Conservation (phyloP, 2,888 invertebrate genomes). For the Leptinotarsa juncta region DNA sequence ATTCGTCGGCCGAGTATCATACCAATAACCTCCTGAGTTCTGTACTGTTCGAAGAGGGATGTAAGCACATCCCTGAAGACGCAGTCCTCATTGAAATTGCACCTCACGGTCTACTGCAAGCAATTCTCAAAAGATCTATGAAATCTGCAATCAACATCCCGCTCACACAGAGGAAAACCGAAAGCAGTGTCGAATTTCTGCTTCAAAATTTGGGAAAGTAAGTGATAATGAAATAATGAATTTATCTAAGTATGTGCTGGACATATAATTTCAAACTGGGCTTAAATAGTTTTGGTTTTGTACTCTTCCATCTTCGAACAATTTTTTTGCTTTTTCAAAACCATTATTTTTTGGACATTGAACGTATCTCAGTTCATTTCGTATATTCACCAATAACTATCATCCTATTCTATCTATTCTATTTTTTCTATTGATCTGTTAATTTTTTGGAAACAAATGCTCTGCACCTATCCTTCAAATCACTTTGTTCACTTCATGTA, state of each 20-base stretch:
- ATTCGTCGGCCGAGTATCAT: slow-evolving; percentile 75
- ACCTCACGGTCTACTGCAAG: slow-evolving; percentile 89
- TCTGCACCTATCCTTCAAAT: neutral
- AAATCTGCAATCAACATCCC: slow-evolving; percentile 78
- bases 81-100: slow-evolving; percentile 90
- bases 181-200: slow-evolving; percentile 73
- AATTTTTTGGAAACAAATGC: no score
- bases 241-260: no score
- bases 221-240: slow-evolving; percentile 46
- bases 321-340: no score
- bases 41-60: slow-evolving; percentile 85
- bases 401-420: no score
- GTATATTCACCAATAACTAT: no score
- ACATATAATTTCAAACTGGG: no score
- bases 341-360: no score
- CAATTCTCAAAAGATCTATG: slow-evolving; percentile 84
- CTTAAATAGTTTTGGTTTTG: no score
- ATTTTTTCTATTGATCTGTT: no score
- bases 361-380: no score
- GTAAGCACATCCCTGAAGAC: slow-evolving; percentile 81
- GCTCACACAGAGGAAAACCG: slow-evolving; percentile 78
- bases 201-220: slow-evolving; percentile 76
- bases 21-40: slow-evolving; percentile 76
- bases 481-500: neutral
- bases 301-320: no score